These are phyloP conservation scores for Epinephelus cyanopodus DNA, from an alignment of 2,113 vertebrate genomes.

Conservation along the genomic window DNA sequence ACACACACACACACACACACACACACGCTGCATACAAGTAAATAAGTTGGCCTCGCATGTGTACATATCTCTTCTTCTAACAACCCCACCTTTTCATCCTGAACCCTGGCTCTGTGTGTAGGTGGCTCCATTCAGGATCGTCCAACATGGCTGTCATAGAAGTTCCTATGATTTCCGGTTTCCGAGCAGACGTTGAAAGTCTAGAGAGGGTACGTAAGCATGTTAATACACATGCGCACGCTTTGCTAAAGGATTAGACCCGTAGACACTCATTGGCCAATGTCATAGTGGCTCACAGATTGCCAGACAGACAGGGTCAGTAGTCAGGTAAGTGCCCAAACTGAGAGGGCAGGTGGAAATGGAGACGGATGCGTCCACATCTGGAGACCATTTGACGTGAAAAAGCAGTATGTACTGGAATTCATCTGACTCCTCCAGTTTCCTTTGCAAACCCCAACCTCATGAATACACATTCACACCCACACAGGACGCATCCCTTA, in stretches of 20 bases:
- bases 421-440: conserved; percentile 66
- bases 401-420: conserved; percentile 83
- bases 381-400: conserved; percentile 84
- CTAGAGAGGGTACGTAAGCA: conserved; percentile 89
- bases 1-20: too few species aligned
- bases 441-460: conserved; percentile 14
- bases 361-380: conserved; percentile 79
- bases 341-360: conserved; percentile 24
- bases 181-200: conserved; percentile 89
- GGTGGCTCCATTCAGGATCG: conserved; percentile 94
- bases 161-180: conserved; percentile 92
- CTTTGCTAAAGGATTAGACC: not conserved
- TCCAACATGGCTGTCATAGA: conserved; percentile 96
- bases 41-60: not conserved
- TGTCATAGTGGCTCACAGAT: conserved; percentile 7
- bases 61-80: not conserved
- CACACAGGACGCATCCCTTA: conserved; percentile 20
- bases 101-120: conserved; percentile 54
- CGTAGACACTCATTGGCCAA: not conserved
- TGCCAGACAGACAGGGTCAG: not conserved
- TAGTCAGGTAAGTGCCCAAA: conserved; percentile 59
- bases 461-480: conserved; percentile 15
- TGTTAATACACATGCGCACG: conserved; percentile 6
- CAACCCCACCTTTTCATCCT: not conserved
- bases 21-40: not conserved